Conservation (phyloP, 1,140 invertebrate species). For the Drosophila auraria region DNA sequence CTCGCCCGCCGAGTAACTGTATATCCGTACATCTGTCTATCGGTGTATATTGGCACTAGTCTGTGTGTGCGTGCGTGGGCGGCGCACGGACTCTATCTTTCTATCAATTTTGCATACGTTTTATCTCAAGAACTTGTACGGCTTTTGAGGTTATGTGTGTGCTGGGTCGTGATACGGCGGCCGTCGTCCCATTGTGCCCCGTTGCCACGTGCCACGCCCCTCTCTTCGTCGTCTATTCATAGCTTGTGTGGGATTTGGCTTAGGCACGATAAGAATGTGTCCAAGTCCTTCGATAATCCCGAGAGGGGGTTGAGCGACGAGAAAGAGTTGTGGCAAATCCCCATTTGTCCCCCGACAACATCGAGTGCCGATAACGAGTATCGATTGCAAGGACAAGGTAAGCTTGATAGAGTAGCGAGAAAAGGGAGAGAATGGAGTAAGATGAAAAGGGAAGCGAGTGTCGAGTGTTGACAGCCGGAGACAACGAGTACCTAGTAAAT, state of each 20-base stretch:
- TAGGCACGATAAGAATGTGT: constrained; percentile 45
- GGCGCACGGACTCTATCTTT: constrained; percentile 66
- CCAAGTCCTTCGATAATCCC: constrained; percentile 34
- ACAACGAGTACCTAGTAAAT: too few species aligned
- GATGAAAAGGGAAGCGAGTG: too few species aligned
- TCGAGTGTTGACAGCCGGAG: too few species aligned
- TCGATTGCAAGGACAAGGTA: neutral
- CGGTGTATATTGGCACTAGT: neutral
- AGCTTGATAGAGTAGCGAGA: too few species aligned
- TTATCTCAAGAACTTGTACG: constrained; percentile 74
- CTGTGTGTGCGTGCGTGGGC: constrained; percentile 5
- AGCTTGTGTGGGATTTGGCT: constrained; percentile 40
- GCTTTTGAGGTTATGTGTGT: constrained; percentile 62
- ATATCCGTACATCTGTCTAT: constrained; percentile 4
- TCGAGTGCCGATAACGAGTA: neutral
- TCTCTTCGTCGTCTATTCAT: constrained; percentile 17
- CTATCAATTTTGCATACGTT: constrained; percentile 78
- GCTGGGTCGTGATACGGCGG: constrained; percentile 34
- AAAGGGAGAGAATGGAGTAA: too few species aligned
- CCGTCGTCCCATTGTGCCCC: constrained; percentile 23
- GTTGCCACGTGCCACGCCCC: constrained; percentile 4
- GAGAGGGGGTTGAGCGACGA: constrained; percentile 1
- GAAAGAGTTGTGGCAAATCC: neutral
- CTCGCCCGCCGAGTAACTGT: constrained; percentile 10
- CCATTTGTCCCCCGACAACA: too few species aligned